These are phyloP conservation scores for Carapus acus DNA, from an alignment of 2,797 vertebrate species.

Conservation along the genomic window DNA sequence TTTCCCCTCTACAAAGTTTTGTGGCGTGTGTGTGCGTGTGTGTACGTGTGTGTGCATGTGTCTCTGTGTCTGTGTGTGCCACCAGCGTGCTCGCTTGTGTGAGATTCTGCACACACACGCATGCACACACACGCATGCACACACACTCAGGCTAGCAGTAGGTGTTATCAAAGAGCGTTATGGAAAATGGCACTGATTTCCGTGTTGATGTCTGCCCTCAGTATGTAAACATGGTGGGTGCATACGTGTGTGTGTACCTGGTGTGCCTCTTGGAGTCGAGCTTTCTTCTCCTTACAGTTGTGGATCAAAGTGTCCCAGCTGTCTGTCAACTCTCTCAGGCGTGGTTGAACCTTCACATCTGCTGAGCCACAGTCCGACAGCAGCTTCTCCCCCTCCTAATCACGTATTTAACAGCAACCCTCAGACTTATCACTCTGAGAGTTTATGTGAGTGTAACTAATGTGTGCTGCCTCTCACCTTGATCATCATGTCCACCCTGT, in stretches of 20 bases:
- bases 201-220: neutral
- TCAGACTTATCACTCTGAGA: no score
- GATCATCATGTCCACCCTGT: conserved; percentile 66
- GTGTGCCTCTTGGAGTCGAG: conserved; percentile 75
- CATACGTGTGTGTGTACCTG: conserved; percentile 65
- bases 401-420: no score
- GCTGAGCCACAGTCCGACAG: conserved; percentile 60
- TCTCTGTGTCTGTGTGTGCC: no score
- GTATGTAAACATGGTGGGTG: neutral
- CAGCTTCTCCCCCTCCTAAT: conserved; percentile 84
- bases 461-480: conserved; percentile 53
- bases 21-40: no score
- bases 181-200: no score
- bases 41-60: no score
- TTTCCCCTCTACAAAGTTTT: no score
- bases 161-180: no score
- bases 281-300: conserved; percentile 76
- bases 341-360: conserved; percentile 68
- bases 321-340: conserved; percentile 74
- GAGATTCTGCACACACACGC: no score
- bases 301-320: conserved; percentile 76
- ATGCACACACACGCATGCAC: neutral
- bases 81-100: no score
- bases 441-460: no score
- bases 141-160: neutral